Conservation (phyloP, 2,888 invertebrate species). For the Coleophora deauratella region DNA sequence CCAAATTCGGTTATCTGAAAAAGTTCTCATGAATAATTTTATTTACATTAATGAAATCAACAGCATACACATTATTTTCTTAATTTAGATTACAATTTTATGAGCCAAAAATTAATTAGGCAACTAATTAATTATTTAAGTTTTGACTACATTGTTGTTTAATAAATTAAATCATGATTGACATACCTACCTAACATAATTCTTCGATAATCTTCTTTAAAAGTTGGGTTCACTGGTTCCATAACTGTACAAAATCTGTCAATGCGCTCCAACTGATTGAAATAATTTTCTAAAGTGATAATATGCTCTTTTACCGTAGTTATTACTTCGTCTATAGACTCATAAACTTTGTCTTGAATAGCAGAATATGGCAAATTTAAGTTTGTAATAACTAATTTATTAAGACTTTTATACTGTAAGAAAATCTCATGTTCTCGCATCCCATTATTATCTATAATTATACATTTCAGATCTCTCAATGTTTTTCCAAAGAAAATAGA, state of each 20-base stretch:
- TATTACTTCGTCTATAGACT: constrained; percentile 34
- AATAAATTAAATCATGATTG: too few relatives aligned
- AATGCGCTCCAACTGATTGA: constrained; percentile 47
- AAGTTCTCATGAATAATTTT: not conserved
- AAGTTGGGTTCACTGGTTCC: constrained; percentile 47
- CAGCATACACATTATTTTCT: too few relatives aligned
- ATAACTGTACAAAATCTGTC: constrained; percentile 44
- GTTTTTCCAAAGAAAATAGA: constrained; percentile 46
- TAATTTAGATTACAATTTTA: too few relatives aligned
- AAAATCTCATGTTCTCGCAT: constrained; percentile 41
- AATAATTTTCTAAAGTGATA: constrained; percentile 36
- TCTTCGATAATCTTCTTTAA: constrained; percentile 53
- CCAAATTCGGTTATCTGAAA: constrained; percentile 53
- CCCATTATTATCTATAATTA: constrained; percentile 31
- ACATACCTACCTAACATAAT: constrained; percentile 52
- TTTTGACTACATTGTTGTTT: too few relatives aligned
- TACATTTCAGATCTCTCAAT: constrained; percentile 44
- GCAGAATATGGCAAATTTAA: constrained; percentile 38
- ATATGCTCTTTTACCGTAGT: constrained; percentile 29
- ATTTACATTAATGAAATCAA: too few relatives aligned
- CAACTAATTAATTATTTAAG: too few relatives aligned
- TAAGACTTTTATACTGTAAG: constrained; percentile 33
- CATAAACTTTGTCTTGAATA: constrained; percentile 38
- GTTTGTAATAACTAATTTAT: constrained; percentile 31
- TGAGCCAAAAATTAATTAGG: too few relatives aligned